Evolutionary conservation across 2,888 invertebrate genomes (phyloP).

Genomic region (Amblyteles armatorius): DNA sequence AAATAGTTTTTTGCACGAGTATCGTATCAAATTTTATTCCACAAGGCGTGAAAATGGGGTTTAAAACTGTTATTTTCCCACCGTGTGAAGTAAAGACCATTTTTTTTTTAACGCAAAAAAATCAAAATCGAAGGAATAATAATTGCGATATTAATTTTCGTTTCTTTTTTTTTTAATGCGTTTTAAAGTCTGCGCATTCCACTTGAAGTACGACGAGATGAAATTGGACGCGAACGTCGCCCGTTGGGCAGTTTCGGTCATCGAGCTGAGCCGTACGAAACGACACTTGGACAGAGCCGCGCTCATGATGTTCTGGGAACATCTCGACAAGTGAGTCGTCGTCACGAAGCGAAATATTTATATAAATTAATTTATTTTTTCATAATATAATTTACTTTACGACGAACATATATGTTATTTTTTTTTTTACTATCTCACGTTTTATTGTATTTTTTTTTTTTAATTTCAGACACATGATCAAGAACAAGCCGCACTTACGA

Average conservation of each 20-base stretch:
- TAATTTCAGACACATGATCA: conserved; percentile 92
- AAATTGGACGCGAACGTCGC: conserved; percentile 97
- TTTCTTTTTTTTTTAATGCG: conserved; percentile 1
- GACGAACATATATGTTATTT: neutral
- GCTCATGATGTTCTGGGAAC: conserved; percentile 98
- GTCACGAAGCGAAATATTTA: neutral
- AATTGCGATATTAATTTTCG: neutral
- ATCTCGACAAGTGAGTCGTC: conserved; percentile 93
- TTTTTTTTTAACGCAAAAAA: too few relatives aligned
- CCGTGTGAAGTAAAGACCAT: too few relatives aligned
- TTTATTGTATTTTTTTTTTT: conserved; percentile 18
- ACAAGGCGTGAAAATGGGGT: too few relatives aligned
- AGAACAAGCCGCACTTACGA: conserved; percentile 94
- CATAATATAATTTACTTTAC: neutral
- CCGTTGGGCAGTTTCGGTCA: conserved; percentile 98
- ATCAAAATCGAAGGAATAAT: too few relatives aligned
- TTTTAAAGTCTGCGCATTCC: conserved; percentile 96
- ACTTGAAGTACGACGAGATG: conserved; percentile 98
- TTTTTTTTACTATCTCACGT: conserved; percentile 26
- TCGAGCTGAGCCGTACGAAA: conserved; percentile 96
- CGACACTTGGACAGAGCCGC: conserved; percentile 98
- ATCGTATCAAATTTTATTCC: too few relatives aligned
- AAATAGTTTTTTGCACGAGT: too few relatives aligned
- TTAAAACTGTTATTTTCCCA: too few relatives aligned
- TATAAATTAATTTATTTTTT: conserved; percentile 65